Evolutionary conservation across 2,797 vertebrate species (phyloP).

Genomic region (Falco naumanni): DNA sequence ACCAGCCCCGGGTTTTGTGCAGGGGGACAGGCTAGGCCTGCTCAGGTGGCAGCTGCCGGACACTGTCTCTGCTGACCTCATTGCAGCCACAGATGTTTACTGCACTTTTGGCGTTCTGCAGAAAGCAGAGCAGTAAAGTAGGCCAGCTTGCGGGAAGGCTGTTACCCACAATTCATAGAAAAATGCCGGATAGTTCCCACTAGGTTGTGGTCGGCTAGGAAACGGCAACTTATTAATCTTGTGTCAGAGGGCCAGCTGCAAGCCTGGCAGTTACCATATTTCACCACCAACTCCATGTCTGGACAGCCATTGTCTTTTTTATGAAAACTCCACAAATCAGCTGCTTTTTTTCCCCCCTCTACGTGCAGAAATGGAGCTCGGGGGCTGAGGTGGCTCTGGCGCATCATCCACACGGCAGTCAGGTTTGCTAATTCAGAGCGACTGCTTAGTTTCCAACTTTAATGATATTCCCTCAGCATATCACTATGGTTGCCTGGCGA

Average conservation of each 20-base stretch:
- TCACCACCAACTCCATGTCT: constrained; percentile 86
- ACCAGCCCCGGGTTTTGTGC: constrained; percentile 32
- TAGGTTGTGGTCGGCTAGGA: constrained; percentile 99
- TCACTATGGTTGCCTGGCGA: constrained; percentile 98
- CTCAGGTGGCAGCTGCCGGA: constrained; percentile 80
- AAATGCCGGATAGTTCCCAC: constrained; percentile 96
- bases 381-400: constrained; percentile 69
- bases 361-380: constrained; percentile 55
- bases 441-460: constrained; percentile 94
- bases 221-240: constrained; percentile 99
- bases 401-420: constrained; percentile 70
- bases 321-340: constrained; percentile 84
- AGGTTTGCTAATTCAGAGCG: constrained; percentile 91
- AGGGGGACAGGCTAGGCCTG: constrained; percentile 53
- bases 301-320: constrained; percentile 83
- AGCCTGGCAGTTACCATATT: constrained; percentile 89
- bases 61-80: constrained; percentile 87
- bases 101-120: constrained; percentile 82
- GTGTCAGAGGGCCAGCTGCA: constrained; percentile 99
- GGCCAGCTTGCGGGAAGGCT: constrained; percentile 96
- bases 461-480: constrained; percentile 99
- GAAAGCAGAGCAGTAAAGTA: constrained; percentile 91
- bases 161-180: constrained; percentile 94
- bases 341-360: constrained; percentile 67
- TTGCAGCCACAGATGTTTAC: constrained; percentile 92